A percentile compares a stretch with the other conserved stretches of the same genome.
phyloP scores from a whole-genome alignment of 2,113 vertebrate species.

The Eclectus roratus region DNA sequence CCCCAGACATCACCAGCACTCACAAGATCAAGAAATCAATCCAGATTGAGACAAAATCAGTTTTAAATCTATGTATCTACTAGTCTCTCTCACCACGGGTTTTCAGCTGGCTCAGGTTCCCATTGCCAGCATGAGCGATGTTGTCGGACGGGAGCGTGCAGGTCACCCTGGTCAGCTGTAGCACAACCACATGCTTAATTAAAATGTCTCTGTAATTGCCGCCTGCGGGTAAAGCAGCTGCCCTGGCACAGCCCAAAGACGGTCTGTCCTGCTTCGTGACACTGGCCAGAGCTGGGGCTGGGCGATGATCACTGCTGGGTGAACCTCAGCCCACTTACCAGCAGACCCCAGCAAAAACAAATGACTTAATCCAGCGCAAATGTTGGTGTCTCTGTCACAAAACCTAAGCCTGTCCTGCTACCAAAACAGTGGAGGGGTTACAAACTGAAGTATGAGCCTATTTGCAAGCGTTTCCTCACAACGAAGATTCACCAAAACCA shows the following conservation, averaged over 20 bases:
- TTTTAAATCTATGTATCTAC: neutral
- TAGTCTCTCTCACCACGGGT: neutral
- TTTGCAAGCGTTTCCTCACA: neutral
- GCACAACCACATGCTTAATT: neutral
- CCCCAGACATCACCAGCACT: accelerated
- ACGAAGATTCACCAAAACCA: neutral
- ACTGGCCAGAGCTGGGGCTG: neutral
- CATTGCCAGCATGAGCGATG: neutral
- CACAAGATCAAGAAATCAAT: neutral
- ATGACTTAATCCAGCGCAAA: neutral
- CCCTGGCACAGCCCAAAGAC: neutral
- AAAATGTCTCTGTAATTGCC: neutral
- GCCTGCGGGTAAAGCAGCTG: neutral
- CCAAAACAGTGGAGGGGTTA: neutral
- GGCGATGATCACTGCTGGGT: accelerated
- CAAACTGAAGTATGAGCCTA: neutral
- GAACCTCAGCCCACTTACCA: neutral
- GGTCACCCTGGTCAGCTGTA: neutral
- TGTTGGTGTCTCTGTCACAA: neutral
- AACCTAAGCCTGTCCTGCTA: neutral
- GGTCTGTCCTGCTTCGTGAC: neutral
- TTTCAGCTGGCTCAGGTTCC: neutral
- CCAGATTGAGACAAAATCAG: neutral
- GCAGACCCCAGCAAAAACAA: neutral
- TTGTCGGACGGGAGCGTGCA: accelerated